These are phyloP conservation scores for Percopsis omiscomaycus DNA, from an alignment of 2,797 vertebrate genomes.

Conservation along the genomic window DNA sequence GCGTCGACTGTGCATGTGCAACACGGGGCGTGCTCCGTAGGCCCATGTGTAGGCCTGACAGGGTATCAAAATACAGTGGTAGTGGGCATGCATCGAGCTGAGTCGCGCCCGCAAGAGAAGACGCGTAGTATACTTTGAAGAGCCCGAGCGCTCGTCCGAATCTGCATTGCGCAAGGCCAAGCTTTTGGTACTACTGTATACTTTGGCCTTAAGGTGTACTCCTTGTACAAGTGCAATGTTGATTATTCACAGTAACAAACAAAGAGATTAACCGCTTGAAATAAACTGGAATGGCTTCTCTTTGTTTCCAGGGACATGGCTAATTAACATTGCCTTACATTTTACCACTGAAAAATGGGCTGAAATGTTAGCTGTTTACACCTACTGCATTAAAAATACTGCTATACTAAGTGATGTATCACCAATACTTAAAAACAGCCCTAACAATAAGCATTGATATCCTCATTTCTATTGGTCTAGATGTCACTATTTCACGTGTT, in stretches of 20 bases:
- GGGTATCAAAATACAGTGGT: no score
- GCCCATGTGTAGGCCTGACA: no score
- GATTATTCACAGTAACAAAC: background rate
- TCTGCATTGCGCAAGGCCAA: no score
- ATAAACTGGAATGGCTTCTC: background rate
- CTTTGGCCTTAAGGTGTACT: no score
- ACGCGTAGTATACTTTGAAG: no score
- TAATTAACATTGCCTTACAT: background rate
- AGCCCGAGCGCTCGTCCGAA: no score
- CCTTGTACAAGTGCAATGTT: background rate
- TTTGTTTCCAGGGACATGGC: slow-evolving; percentile 2
- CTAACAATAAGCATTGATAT: background rate
- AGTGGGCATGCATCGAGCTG: no score
- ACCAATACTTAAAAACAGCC: background rate
- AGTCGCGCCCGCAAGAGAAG: no score
- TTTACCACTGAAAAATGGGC: slow-evolving; percentile 1
- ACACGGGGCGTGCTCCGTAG: no score
- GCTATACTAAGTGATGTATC: slow-evolving; percentile 3
- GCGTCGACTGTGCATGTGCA: no score
- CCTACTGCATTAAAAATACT: background rate
- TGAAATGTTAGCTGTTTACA: background rate
- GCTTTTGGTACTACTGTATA: no score
- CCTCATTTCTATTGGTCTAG: background rate
- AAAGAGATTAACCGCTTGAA: background rate
- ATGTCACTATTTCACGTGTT: background rate